These are phyloP conservation scores for Drosophila fuyamai DNA, from an alignment of 1,140 invertebrate genomes.

Conservation along the genomic window DNA sequence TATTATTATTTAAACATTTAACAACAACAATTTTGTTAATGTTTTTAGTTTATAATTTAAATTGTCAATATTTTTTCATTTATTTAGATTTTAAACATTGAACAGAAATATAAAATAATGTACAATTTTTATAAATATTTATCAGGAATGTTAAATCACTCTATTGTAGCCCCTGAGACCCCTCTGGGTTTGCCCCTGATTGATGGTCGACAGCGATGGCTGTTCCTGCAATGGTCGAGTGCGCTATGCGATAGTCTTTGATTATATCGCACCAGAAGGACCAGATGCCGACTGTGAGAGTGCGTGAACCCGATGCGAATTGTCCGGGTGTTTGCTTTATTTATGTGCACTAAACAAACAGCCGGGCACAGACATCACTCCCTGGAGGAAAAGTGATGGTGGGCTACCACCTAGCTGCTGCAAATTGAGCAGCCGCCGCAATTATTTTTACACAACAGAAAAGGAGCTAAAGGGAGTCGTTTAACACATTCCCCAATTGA, in stretches of 20 bases:
- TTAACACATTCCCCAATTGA: slow-evolving; percentile 39
- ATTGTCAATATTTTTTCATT: too few relatives aligned
- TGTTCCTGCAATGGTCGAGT: slow-evolving; percentile 24
- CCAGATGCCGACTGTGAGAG: slow-evolving; percentile 10
- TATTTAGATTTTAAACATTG: too few relatives aligned
- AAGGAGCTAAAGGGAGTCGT: slow-evolving; percentile 7
- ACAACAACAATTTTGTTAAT: too few relatives aligned
- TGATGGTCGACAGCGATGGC: slow-evolving; percentile 6
- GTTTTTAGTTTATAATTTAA: too few relatives aligned
- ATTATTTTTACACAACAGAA: slow-evolving; percentile 51
- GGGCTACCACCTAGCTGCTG: slow-evolving; percentile 1
- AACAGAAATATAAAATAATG: too few relatives aligned
- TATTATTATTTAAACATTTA: too few relatives aligned
- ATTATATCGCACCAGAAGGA: slow-evolving; percentile 56
- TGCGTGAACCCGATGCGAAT: slow-evolving; percentile 21
- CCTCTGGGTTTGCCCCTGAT: slow-evolving; percentile 2
- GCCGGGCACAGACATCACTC: slow-evolving; percentile 37
- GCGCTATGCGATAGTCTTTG: slow-evolving; percentile 67
- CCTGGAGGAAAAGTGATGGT: not conserved
- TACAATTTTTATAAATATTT: too few relatives aligned
- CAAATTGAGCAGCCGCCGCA: slow-evolving; percentile 57
- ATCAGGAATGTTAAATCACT: too few relatives aligned
- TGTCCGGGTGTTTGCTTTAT: slow-evolving; percentile 60
- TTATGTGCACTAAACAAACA: slow-evolving; percentile 73
- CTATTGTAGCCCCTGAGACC: not conserved